A percentile compares a stretch with the other conserved stretches of the same genome.
Conservation (phyloP, 2,113 vertebrate species). For the Leptodactylus fuscus region DNA sequence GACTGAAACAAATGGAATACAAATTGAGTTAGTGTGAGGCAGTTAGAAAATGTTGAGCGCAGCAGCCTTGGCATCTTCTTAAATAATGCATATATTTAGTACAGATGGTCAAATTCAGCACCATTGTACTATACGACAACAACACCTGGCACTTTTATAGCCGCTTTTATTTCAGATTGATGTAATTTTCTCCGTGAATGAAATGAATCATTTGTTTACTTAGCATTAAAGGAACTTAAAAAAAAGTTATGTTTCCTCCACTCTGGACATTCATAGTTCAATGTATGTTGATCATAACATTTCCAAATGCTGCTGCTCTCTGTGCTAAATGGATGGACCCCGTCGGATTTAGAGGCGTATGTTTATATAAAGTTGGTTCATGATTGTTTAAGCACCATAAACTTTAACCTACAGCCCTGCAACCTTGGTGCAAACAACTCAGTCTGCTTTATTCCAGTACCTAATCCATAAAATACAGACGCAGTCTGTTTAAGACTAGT, state of each 20-base stretch:
- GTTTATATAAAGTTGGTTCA: not conserved
- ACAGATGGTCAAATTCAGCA: slow-evolving; percentile 45
- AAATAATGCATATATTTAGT: slow-evolving; percentile 57
- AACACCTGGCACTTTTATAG: slow-evolving; percentile 50
- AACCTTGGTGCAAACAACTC: not conserved
- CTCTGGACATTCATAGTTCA: not conserved
- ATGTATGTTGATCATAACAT: not conserved
- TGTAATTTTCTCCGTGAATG: slow-evolving; percentile 23
- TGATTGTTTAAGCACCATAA: not conserved
- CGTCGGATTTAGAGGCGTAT: not conserved
- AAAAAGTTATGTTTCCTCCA: slow-evolving; percentile 1
- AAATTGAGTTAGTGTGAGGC: slow-evolving; percentile 32
- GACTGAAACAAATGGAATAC: slow-evolving; percentile 39
- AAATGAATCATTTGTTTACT: slow-evolving; percentile 45
- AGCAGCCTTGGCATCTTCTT: slow-evolving; percentile 43
- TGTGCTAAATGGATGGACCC: not conserved
- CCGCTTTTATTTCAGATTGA: slow-evolving; percentile 39
- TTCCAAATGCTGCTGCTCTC: not conserved
- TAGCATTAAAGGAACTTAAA: not conserved
- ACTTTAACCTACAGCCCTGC: not conserved
- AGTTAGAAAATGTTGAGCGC: not conserved
- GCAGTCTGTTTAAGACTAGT: not conserved
- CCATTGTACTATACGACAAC: slow-evolving; percentile 31
- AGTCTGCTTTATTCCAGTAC: not conserved
- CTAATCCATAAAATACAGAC: not conserved